phyloP scores from a whole-genome alignment of 1,140 invertebrate species.

The Grapholita molesta region DNA sequence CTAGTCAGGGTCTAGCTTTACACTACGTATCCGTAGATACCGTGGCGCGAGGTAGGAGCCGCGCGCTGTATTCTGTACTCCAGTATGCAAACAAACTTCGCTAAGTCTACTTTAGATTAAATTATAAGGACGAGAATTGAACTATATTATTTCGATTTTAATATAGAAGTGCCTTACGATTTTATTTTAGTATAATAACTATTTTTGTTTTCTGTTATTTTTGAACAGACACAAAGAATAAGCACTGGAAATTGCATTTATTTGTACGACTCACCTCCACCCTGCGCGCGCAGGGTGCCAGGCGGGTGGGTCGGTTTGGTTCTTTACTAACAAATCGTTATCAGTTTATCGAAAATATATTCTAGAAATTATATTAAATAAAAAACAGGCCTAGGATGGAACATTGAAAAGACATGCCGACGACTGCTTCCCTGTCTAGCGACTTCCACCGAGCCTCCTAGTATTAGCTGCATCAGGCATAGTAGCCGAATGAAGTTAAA shows the following conservation, averaged over 20 bases:
- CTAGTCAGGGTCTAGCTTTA: constrained; percentile 61
- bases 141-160: constrained; percentile 62
- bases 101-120: constrained; percentile 38
- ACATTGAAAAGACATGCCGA: constrained; percentile 1
- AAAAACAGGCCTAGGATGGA: constrained; percentile 9
- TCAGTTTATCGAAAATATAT: not conserved
- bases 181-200: constrained; percentile 67
- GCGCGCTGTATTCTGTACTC: constrained; percentile 40
- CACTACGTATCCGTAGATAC: constrained; percentile 38
- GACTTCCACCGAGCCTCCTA: constrained; percentile 6
- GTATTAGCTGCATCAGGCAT: not conserved
- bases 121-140: constrained; percentile 43
- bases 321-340: constrained; percentile 26
- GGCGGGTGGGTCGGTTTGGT: constrained; percentile 34
- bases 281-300: constrained; percentile 44
- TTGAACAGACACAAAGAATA: constrained; percentile 27
- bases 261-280: constrained; percentile 41
- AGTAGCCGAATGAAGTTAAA: not conserved
- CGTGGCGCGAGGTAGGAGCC: constrained; percentile 24
- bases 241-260: constrained; percentile 74
- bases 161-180: constrained; percentile 77
- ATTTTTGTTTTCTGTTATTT: constrained; percentile 45
- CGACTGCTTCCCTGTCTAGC: constrained; percentile 9
- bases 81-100: constrained; percentile 34
- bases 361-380: constrained; percentile 6